These are phyloP conservation scores for Harpagoxenus sublaevis DNA, from an alignment of 2,888 invertebrate genomes.

Conservation along the genomic window DNA sequence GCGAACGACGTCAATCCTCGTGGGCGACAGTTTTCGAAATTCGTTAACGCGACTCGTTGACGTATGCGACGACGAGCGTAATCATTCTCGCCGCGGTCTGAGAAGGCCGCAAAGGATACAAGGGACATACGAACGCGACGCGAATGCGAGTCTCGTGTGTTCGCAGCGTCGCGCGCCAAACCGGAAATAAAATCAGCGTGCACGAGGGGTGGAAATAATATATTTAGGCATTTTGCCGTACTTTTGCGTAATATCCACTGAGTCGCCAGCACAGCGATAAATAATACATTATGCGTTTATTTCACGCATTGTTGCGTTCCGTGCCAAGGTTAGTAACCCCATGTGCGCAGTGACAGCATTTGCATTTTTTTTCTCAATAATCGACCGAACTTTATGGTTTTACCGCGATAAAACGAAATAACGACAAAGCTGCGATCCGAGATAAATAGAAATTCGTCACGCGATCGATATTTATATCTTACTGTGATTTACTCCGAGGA, in stretches of 20 bases:
- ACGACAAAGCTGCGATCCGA: not conserved
- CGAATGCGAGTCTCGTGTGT: not conserved
- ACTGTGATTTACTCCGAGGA: too few relatives aligned
- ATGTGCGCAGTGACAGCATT: not conserved
- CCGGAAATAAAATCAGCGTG: constrained; percentile 32
- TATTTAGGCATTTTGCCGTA: constrained; percentile 1
- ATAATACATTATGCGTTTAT: constrained; percentile 24
- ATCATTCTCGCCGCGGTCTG: not conserved
- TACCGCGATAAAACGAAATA: not conserved
- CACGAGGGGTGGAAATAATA: not conserved
- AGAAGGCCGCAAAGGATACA: not conserved
- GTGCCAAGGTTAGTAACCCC: constrained; percentile 42
- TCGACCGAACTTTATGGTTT: not conserved
- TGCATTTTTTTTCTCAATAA: constrained; percentile 9
- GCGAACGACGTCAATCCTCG: not conserved
- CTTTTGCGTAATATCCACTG: not conserved
- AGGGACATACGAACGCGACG: not conserved
- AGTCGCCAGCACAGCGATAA: constrained; percentile 3
- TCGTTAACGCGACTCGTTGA: constrained; percentile 3
- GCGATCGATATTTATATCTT: not conserved
- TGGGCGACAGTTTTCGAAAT: not conserved
- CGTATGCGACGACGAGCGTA: not conserved
- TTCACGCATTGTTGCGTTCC: constrained; percentile 25
- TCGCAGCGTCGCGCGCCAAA: constrained; percentile 17
- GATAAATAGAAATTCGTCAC: not conserved